These are phyloP conservation scores for Conistra vaccinii DNA, from an alignment of 2,888 invertebrate species.

Conservation along the genomic window DNA sequence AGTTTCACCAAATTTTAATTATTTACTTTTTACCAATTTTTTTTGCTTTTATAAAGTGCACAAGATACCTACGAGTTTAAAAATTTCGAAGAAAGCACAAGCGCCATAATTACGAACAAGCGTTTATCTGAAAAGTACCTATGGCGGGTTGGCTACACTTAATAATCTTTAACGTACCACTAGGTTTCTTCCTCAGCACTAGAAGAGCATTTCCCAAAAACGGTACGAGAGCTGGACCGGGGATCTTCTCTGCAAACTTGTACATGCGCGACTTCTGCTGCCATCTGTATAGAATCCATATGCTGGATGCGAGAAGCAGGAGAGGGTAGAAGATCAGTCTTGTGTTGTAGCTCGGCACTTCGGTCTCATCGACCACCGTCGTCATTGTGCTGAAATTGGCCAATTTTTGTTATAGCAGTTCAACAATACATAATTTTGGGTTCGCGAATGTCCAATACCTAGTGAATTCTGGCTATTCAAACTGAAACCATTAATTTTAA, in stretches of 20 bases:
- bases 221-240: slow-evolving; percentile 92
- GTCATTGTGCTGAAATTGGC: slow-evolving; percentile 72
- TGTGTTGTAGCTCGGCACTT: slow-evolving; percentile 63
- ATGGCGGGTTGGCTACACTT: too few relatives aligned
- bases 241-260: slow-evolving; percentile 92
- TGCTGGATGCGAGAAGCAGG: slow-evolving; percentile 74
- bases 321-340: slow-evolving; percentile 79
- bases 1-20: too few relatives aligned
- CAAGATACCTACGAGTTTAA: too few relatives aligned
- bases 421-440: not conserved
- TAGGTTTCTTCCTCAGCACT: slow-evolving; percentile 91
- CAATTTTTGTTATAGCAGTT: not conserved
- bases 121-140: too few relatives aligned
- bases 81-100: too few relatives aligned
- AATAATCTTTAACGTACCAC: slow-evolving; percentile 81
- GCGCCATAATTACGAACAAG: too few relatives aligned
- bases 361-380: slow-evolving; percentile 66
- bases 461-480: too few relatives aligned
- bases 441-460: not conserved
- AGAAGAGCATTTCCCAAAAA: slow-evolving; percentile 93
- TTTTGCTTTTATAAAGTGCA: too few relatives aligned
- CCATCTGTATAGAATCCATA: slow-evolving; percentile 85
- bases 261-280: slow-evolving; percentile 88
- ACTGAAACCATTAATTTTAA: too few relatives aligned
- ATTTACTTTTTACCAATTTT: too few relatives aligned